Evolutionary conservation across 2,113 vertebrate species (phyloP).

Genomic region (Buteo buteo): DNA sequence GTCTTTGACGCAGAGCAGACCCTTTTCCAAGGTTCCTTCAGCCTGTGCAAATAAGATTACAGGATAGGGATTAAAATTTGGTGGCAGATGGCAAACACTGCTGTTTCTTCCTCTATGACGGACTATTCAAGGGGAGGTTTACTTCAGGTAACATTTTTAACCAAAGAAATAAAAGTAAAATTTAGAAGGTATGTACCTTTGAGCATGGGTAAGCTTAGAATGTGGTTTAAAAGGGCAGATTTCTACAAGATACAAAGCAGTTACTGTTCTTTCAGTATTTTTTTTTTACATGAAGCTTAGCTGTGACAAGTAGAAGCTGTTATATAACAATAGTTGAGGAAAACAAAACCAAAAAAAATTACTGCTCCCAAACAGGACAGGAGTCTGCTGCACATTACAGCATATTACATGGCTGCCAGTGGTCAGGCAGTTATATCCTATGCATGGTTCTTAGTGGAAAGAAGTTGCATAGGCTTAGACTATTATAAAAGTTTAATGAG

Average conservation of each 20-base stretch:
- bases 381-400: not conserved
- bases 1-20: not conserved
- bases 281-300: not conserved
- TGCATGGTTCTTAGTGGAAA: not conserved
- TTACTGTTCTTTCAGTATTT: not conserved
- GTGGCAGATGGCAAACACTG: not conserved
- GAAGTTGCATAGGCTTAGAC: not conserved
- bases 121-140: not conserved
- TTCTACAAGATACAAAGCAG: not conserved
- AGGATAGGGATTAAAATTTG: not conserved
- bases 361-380: not conserved
- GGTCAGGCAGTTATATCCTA: not conserved
- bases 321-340: not conserved
- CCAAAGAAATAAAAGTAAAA: not conserved
- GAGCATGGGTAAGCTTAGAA: not conserved
- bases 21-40: not conserved
- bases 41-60: not conserved
- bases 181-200: not conserved
- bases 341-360: not conserved
- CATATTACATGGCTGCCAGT: not conserved
- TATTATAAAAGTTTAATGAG: not conserved
- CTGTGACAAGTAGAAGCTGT: not conserved
- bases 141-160: not conserved
- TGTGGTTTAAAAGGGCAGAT: not conserved
- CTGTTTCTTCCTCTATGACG: not conserved